Evolutionary conservation across 2,113 vertebrate species (phyloP), one percentile per base, ranked within the genome.

Genomic region (Tympanuchus pallidicinctus): DNA sequence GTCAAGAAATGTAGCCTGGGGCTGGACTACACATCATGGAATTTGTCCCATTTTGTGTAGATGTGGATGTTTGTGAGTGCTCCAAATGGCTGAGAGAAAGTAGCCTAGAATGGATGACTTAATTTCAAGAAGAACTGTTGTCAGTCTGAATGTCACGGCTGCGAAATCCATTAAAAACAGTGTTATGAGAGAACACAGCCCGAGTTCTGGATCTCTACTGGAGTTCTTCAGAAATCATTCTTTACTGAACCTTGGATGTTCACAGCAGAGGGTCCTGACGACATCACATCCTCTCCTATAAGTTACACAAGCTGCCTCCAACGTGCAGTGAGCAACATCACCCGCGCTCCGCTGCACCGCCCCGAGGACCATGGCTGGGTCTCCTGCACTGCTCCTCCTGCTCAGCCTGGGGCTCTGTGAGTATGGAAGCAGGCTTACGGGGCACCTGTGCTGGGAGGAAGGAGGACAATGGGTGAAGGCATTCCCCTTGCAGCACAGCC

Each of bases 361-460:
- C n/a, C n/a, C n/a, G n/a, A n/a, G n/a, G n/a, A n/a, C n/a, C n/a
- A n/a, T n/a, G n/a, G n/a, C n/a, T n/a, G n/a, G n/a, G n/a, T n/a
- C n/a, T n/a, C n/a, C n/a, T n/a, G n/a, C n/a, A n/a, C n/a, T n/a
- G n/a, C n/a, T n/a, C n/a, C 78, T 95, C 18, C 75, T 94, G 25
- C 45, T 96, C 4, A 0, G 40, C 2, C 88, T 95, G 86, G 72
- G 11, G 16, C 22, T 92, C 82, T 73, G 97, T 97, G 84, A 97
- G 96, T 97, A 95, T 1, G 4, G 59, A 61, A 42, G 27, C 8
- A 9, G n/a, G 36, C 36, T 38, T 38, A 38, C 36, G 36, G 36
- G 36, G 36, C 36, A 38, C 36, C 36, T 38, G 36, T 38, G 36
- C 36, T 38, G 36, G 36, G 36, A 38, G 36, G 36, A 38, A 38